Evolutionary conservation across 2,888 invertebrate species (phyloP).

Genomic region (Apodemia hepburni): DNA sequence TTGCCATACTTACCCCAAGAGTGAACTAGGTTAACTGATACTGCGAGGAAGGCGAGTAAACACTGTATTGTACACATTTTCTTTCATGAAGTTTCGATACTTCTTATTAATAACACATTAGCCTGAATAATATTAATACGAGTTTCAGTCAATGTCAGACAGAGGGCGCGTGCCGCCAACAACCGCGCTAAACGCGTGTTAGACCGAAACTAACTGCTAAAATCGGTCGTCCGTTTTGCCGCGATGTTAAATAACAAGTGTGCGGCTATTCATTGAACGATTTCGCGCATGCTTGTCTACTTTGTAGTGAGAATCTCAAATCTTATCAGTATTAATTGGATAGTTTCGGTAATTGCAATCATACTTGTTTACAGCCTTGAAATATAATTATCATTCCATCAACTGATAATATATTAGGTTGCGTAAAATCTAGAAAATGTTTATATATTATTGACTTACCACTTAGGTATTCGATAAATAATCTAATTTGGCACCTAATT

Average conservation of each 20-base stretch:
- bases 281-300: slow-evolving; percentile 49
- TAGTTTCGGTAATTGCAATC: slow-evolving; percentile 29
- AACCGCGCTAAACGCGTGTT: slow-evolving; percentile 51
- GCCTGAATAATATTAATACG: slow-evolving; percentile 46
- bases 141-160: slow-evolving; percentile 58
- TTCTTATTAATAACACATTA: slow-evolving; percentile 59
- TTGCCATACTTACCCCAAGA: slow-evolving; percentile 66
- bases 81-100: slow-evolving; percentile 56
- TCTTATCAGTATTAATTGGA: slow-evolving; percentile 25
- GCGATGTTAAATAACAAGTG: slow-evolving; percentile 51
- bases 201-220: slow-evolving; percentile 57
- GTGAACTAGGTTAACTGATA: slow-evolving; percentile 50
- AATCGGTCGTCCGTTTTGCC: slow-evolving; percentile 38
- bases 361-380: slow-evolving; percentile 29
- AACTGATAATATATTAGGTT: slow-evolving; percentile 27
- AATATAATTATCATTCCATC: slow-evolving; percentile 33
- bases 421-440: not conserved
- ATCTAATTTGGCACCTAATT: too few relatives aligned
- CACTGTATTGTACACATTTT: slow-evolving; percentile 67
- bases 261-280: slow-evolving; percentile 48
- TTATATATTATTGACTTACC: not conserved
- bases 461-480: too few relatives aligned
- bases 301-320: slow-evolving; percentile 44
- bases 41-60: slow-evolving; percentile 48
- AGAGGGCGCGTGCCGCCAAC: slow-evolving; percentile 44